Conservation (phyloP, 2,113 vertebrate species). For the Heloderma charlesbogerti region DNA sequence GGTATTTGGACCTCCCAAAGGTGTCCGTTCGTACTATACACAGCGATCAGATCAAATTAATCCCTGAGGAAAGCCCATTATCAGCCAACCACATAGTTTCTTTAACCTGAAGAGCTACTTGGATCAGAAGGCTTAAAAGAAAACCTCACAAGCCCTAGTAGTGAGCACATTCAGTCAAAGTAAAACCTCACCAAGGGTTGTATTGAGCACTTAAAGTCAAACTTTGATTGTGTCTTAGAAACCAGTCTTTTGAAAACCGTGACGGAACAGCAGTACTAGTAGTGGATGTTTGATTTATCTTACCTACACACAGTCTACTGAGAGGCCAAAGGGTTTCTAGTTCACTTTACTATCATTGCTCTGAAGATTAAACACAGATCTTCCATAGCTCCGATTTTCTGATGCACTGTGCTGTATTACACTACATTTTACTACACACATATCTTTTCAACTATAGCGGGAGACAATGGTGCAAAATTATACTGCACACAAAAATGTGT, state of each 20-base stretch:
- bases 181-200: neutral
- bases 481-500: neutral
- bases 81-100: constrained; percentile 16
- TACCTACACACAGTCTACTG: neutral
- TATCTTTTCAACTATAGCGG: neutral
- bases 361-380: neutral
- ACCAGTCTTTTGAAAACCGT: neutral
- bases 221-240: neutral
- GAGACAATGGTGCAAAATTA: neutral
- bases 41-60: constrained; percentile 21
- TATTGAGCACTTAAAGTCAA: neutral
- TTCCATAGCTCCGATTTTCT: neutral
- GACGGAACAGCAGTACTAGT: neutral
- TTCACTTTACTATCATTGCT: neutral
- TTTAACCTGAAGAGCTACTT: too few relatives aligned
- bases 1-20: too few relatives aligned
- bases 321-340: neutral
- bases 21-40: neutral
- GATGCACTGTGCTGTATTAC: neutral
- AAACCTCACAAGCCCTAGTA: too few relatives aligned
- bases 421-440: neutral
- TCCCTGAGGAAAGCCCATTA: constrained; percentile 34
- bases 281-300: neutral
- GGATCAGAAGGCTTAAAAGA: too few relatives aligned
- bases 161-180: too few relatives aligned